Evolutionary conservation across 2,113 vertebrate genomes (phyloP), one percentile per base, ranked within the genome.

Genomic region (Ceyx cyanopectus): DNA sequence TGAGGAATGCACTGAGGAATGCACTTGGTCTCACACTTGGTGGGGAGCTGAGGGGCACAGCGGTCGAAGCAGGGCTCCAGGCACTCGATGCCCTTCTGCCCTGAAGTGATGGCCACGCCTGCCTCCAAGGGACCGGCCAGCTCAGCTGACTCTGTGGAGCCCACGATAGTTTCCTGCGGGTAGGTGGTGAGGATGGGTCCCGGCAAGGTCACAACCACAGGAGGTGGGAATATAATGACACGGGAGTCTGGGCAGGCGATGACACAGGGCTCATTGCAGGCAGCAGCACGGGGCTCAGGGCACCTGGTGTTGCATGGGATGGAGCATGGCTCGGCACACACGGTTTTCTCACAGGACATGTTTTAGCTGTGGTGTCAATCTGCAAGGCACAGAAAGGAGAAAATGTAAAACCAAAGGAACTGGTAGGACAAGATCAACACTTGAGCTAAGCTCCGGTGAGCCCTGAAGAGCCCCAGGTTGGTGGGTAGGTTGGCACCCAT

Each of bases 101-200:
- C 58, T 0, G 57, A 70, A 2, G 32, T 21, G 3, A 96, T 89
- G 5, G 34, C 8, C 48, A 93, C 81, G 0, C 61, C 94, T 0
- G 84, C 29, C 81, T 94, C 88, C 10, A 93, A 24, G 0, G 9
- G 9, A 0, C 77, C 15, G 0, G 93, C 69, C 53, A 95, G 34
- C 67, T 84, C 81, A 0, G 87, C 95, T 3, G 95, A 96, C 6
- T 95, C 91, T 0, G 87, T 22, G 61, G 93, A 93, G 9, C 92
- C 95, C 86, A 96, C 91, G 1, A 96, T 10, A 3, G 94, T 96
- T 22, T 96, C 95, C 69, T 96, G 95, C 0, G 95, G 95, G 86
- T 84, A 93, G 5, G 95, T 96, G 77, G 95, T 95, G 83, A 96
- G 95, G 89, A 96, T 96, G 73, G 95, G 89, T 9, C 95, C 95